phyloP scores from a whole-genome alignment of 2,113 vertebrate genomes.

The Hucho hucho region DNA sequence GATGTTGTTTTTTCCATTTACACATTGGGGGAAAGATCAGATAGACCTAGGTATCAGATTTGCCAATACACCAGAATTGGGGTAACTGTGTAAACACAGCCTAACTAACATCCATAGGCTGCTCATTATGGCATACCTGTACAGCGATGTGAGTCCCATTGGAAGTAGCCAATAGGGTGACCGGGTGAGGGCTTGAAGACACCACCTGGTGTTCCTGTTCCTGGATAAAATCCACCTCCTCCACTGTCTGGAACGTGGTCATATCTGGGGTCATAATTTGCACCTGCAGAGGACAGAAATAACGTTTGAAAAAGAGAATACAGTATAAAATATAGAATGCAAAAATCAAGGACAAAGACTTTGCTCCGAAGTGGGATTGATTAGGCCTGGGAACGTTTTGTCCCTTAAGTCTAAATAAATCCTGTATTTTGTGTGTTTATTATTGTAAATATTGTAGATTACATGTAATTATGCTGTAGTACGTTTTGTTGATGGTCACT shows the following conservation, averaged over 20 bases:
- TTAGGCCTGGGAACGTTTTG: too few species aligned
- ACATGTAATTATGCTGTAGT: background rate
- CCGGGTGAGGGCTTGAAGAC: constrained; percentile 82
- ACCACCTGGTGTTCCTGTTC: constrained; percentile 86
- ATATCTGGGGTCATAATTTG: constrained; percentile 97
- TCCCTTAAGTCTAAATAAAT: too few species aligned
- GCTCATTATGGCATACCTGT: constrained; percentile 77
- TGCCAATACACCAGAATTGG: too few species aligned
- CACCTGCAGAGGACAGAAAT: constrained; percentile 79
- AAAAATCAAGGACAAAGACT: background rate
- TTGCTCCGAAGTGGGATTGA: too few species aligned
- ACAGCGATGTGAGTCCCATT: constrained; percentile 99
- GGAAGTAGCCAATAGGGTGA: constrained; percentile 94
- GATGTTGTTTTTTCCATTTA: too few species aligned
- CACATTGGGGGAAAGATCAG: too few species aligned
- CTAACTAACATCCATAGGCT: too few species aligned
- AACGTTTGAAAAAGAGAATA: background rate
- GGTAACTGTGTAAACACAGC: too few species aligned
- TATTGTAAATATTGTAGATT: background rate
- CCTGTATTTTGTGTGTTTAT: background rate
- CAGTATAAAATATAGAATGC: background rate
- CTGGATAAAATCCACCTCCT: constrained; percentile 86
- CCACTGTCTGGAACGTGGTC: constrained; percentile 85
- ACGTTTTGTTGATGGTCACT: background rate
- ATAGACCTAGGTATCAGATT: too few species aligned